Conservation (phyloP, 2,113 vertebrate genomes). For the Panthera leo region DNA sequence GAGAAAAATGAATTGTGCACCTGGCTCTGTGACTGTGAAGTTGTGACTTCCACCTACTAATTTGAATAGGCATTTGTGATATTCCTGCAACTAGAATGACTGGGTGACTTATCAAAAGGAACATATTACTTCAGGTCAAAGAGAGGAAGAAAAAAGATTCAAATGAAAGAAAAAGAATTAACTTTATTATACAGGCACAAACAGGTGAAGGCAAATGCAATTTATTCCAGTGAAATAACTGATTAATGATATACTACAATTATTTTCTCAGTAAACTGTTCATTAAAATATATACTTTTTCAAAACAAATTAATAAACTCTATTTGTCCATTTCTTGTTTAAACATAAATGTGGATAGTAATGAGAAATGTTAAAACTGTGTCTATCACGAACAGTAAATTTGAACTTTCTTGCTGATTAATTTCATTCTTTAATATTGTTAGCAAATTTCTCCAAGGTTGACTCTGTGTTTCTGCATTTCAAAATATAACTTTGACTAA, state of each 20-base stretch:
- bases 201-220: not conserved
- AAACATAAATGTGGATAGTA: not conserved
- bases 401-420: not conserved
- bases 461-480: not conserved
- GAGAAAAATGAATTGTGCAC: not conserved
- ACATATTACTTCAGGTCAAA: not conserved
- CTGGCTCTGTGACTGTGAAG: not conserved
- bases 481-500: constrained; percentile 16
- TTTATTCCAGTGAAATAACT: constrained; percentile 1
- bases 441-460: not conserved
- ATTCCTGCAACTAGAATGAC: not conserved
- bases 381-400: not conserved
- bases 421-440: not conserved
- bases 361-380: not conserved
- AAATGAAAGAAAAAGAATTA: not conserved
- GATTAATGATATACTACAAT: not conserved
- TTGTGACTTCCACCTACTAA: not conserved
- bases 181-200: not conserved
- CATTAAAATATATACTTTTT: not conserved
- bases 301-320: not conserved
- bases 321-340: not conserved
- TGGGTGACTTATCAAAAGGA: not conserved
- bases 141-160: not conserved
- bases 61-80: not conserved
- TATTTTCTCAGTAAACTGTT: not conserved